Base-by-base conservation (phyloP, 2,797 vertebrate species). In the Gorsachius magnificus region DNA sequence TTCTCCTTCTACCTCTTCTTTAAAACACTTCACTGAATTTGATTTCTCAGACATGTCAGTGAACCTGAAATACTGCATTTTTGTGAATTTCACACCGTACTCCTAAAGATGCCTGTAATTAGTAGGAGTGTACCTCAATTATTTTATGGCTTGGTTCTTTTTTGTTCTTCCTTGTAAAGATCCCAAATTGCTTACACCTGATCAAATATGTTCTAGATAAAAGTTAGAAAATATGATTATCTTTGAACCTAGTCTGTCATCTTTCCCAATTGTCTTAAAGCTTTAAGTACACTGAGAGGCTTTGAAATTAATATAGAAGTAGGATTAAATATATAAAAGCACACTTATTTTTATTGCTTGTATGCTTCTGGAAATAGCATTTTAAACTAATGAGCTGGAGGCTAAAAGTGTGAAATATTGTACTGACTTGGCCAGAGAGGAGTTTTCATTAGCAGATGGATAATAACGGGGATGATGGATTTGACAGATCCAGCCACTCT, bases 401-500 rank as follows among this genome's bases (percentile, higher is more conserved):
- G 93, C 50, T 85, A 86, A 86, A 17, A 45, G 66, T 36, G 48
- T 74, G 58, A 85, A 84, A 83, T 63, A 89, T 69, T 48, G 83
- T 56, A 78, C 38, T 68, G 93, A 50, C 51, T 38, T 79, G 75
- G 90, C 21, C 10, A 95, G 50, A 95, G 50, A 85, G 31, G 74
- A 45, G 21, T 76, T 90, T 89, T 95, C 93, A 91, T 97, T 96
- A 97, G 86, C 85, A 94, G 89, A 93, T 81, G 75, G 82, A 97
- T 74, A 56, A 81, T 48, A 83, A 88, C 21, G 70, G 69, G 85
- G 83, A 81, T 79, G 86, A 58, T 76, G 89, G 81, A 94, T 89
- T 83, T 90, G 80, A 96, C 69, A 72, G 90, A 95, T 70, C 46
- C 43, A 64, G 31, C 14, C 87, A 92, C 91, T 82, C 93, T 95